A percentile compares a stretch with the other conserved stretches of the same genome.
Conservation (phyloP, 53 echinoderm and acorn worm species). For the Stichopus horrens region DNA sequence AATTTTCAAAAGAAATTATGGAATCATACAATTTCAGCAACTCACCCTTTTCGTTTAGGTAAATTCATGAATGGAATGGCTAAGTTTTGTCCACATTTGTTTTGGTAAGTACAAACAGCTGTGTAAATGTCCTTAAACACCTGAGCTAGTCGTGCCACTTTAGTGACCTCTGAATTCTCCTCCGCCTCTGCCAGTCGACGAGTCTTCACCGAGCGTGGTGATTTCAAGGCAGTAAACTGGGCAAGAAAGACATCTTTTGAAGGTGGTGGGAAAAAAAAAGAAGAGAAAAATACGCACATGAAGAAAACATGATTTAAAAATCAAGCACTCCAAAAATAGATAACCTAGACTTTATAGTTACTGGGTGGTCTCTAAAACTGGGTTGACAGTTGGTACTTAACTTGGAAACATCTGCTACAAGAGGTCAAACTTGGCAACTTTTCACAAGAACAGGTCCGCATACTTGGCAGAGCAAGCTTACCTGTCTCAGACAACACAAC, state of each 20-base stretch:
- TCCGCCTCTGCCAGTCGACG: slow-evolving; percentile 91
- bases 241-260: slow-evolving; percentile 95
- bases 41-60: slow-evolving; percentile 94
- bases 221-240: slow-evolving; percentile 96
- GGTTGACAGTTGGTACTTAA: no score
- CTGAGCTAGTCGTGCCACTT: slow-evolving; percentile 87
- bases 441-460: no score
- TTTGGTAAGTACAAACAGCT: slow-evolving; percentile 81
- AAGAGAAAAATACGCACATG: not conserved
- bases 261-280: not conserved
- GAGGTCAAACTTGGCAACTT: no score
- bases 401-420: no score
- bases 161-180: slow-evolving; percentile 92
- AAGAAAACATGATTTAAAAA: not conserved
- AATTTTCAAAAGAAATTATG: no score
- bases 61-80: slow-evolving; percentile 98
- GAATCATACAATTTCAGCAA: no score
- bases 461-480: no score
- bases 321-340: no score
- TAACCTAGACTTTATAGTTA: no score
- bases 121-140: slow-evolving; percentile 99
- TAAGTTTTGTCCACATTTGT: slow-evolving; percentile 81
- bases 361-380: no score
- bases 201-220: slow-evolving; percentile 95
- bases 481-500: no score